A percentile compares a stretch with the other conserved stretches of the same genome.
Evolutionary conservation across 2,888 invertebrate species (phyloP).

Genomic region (Hemaris fuciformis): DNA sequence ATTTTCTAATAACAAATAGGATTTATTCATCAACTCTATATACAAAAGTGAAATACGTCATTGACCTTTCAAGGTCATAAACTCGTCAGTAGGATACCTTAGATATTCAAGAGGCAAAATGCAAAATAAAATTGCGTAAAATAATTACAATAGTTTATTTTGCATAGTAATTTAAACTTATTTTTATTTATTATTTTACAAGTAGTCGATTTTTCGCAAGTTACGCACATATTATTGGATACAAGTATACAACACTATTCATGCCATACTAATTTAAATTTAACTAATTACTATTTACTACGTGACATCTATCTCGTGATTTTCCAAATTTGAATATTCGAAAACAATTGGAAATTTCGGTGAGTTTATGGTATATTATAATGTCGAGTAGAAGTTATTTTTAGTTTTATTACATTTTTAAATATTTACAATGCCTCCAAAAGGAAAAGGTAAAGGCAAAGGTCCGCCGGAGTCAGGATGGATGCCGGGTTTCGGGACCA

Average conservation of each 20-base stretch:
- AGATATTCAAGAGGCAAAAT: neutral
- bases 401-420: conserved; percentile 33
- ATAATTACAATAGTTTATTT: neutral
- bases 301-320: conserved; percentile 3
- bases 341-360: conserved; percentile 40
- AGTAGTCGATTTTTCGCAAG: neutral
- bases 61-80: conserved; percentile 71
- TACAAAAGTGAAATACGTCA: conserved; percentile 13
- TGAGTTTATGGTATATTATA: conserved; percentile 53
- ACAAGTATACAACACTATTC: neutral
- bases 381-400: conserved; percentile 61
- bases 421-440: conserved; percentile 58
- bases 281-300: too few relatives aligned
- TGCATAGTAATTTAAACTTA: neutral
- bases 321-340: conserved; percentile 25
- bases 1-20: neutral
- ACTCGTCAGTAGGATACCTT: neutral
- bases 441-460: conserved; percentile 55
- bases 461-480: conserved; percentile 73
- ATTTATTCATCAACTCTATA: neutral
- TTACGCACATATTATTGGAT: neutral
- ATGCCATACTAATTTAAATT: too few relatives aligned
- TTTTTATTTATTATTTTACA: neutral
- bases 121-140: neutral
- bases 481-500: conserved; percentile 73